Evolutionary conservation across 2,113 vertebrate species (phyloP), one percentile per base, ranked within the genome.

Genomic region (Pseudolaguvia tuberculata): DNA sequence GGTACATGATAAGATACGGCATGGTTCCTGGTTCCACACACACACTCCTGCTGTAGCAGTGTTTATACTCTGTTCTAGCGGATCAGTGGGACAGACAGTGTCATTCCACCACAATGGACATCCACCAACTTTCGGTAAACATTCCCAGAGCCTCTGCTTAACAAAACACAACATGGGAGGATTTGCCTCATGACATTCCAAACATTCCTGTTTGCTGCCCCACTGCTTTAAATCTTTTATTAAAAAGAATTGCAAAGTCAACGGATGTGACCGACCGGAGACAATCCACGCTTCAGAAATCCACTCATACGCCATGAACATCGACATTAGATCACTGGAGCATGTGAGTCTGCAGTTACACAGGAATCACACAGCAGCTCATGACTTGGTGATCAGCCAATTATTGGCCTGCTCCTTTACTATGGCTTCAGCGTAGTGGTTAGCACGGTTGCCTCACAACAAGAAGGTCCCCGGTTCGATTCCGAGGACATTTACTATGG

Each of bases 121-220:
- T 84, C 87, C 87, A 88, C 89, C 81, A 77, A 57, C 79, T 84
- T 76, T 88, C 83, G 83, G 84, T 73, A 89, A 90, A 91, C 90
- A 89, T 91, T 91, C 90, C 90, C 91, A 91, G 86, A 87, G 81
- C 52, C 79, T 45, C 58, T 84, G 90, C 88, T 91, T 90, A 90
- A 85, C 82, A 77, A 74, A 80, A 81, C 76, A 61, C 77, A 87
- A 57, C 68, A 67, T 72, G 73, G 61, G 77, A 81, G 89, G 89
- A 88, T 91, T 91, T 89, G 81, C 78, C 17, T 82, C 84, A 59
- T 88, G 75, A 78, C 87, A 90, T n/a, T n/a, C n/a, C n/a, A n/a
- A n/a, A 90, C 89, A 90, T 70, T 23, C 77, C 77, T 75, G 78
- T 79, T 42, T 70, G 76, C 47, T 53, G 39, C 39, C 55, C 23